Evolutionary conservation across 2,888 invertebrate species (phyloP), one percentile per base, ranked within the genome.

Genomic region (Sphecodes monilicornis): DNA sequence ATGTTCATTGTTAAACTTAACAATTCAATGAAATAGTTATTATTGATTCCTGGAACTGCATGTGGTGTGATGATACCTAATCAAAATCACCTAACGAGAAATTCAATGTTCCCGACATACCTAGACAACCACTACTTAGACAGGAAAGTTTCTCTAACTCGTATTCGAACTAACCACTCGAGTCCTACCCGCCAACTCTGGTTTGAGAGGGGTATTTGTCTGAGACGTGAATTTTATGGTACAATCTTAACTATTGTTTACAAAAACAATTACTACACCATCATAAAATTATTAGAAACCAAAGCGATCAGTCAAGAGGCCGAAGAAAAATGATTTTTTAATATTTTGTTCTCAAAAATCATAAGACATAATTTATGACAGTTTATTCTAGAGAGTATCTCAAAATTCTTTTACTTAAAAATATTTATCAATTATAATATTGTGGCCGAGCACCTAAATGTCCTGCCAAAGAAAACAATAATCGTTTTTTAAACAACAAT

Each of bases 111-210:
- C 26, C 60, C 60, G 60, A 60, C 29, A 8, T 29, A 29, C 29
- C 29, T 18, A 18, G 5, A 29, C 29, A 29, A 60, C 29, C 60
- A 16, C 18, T 16, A 60, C 60, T 60, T 29, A 29, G 29, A 18
- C 29, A 5, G 29, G 29, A 26, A 29, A 60, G 60, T 60, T 60
- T 29, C 60, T 18, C 60, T 16, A 60, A 60, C 60, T 60, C 60
- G 60, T 60, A 60, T 60, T 60, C 60, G 29, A 60, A 60, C 29
- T 60, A 29, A 60, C 60, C 60, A 29, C 16, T 60, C 60, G 8
- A 60, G 18, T 29, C 6, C 29, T 60, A 29, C 16, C 18, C 18
- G 18, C 60, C 60, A 29, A 29, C 60, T 60, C 6, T 16, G 60
- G 6, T 60, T 16, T 29, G 29, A 16, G 16, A 60, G 8, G 16